These are phyloP conservation scores for Grallaria varia DNA, from an alignment of 2,113 vertebrate species.

Conservation along the genomic window DNA sequence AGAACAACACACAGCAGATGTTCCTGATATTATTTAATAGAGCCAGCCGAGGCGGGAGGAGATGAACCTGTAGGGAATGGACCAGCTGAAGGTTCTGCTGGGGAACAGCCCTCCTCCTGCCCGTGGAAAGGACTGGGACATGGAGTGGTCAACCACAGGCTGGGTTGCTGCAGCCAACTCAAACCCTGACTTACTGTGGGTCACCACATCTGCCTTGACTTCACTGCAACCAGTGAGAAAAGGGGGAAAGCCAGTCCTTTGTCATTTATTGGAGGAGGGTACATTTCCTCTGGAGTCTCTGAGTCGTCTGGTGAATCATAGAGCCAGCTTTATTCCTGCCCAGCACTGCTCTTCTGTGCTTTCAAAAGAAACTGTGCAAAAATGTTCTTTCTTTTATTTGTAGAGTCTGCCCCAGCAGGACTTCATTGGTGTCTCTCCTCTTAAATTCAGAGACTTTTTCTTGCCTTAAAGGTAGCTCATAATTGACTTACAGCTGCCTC, in stretches of 20 bases:
- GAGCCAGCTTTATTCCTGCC: background rate
- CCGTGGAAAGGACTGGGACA: background rate
- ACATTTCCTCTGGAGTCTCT: background rate
- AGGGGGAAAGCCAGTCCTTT: background rate
- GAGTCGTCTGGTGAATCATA: background rate
- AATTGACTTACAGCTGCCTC: slow-evolving; percentile 46
- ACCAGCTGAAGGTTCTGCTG: background rate
- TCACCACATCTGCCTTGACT: background rate
- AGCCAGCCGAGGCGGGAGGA: accelerated
- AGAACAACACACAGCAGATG: background rate
- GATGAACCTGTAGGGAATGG: background rate
- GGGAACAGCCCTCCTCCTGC: background rate
- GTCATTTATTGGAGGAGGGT: background rate
- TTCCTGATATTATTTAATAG: background rate
- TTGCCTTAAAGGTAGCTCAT: slow-evolving; percentile 38
- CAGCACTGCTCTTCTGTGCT: background rate
- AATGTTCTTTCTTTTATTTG: background rate
- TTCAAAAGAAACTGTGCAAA: slow-evolving; percentile 42
- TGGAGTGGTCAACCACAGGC: background rate
- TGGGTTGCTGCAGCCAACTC: background rate
- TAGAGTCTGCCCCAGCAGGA: background rate
- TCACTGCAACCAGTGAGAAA: background rate
- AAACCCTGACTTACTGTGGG: background rate
- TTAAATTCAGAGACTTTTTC: slow-evolving; percentile 37
- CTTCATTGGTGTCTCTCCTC: slow-evolving; percentile 30